Percentiles rank a stretch among this genome's conserved stretches.
phyloP scores from a whole-genome alignment of 2,113 vertebrate species.

The Chelonoidis abingdonii region DNA sequence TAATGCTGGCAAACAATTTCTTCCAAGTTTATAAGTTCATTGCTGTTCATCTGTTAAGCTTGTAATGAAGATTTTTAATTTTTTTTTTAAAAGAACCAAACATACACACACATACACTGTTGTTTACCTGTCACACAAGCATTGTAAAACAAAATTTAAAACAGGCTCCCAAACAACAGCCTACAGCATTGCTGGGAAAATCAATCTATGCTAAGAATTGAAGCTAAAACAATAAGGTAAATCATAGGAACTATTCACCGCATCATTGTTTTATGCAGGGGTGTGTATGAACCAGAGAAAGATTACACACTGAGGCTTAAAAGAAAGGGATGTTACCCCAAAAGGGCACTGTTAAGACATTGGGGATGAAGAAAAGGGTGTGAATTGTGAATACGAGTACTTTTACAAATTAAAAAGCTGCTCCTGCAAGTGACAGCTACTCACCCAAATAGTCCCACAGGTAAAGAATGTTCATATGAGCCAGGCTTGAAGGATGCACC shows the following conservation, averaged over 20 bases:
- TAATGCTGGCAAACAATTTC: constrained; percentile 23
- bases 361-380: neutral
- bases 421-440: neutral
- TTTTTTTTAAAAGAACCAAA: neutral
- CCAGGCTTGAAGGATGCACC: neutral
- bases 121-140: constrained; percentile 40
- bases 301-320: neutral
- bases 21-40: constrained; percentile 29
- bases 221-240: neutral
- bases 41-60: constrained; percentile 13
- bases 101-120: neutral
- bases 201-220: neutral
- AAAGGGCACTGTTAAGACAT: neutral
- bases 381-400: accelerated
- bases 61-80: neutral
- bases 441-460: neutral
- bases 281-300: neutral
- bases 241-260: neutral
- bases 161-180: neutral
- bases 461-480: neutral
- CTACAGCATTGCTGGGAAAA: neutral
- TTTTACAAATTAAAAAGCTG: neutral
- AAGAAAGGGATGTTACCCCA: neutral
- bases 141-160: constrained; percentile 36
- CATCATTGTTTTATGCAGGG: neutral